These are phyloP conservation scores for Sebastiscus albofasciatus DNA, from an alignment of 2,797 vertebrate species.

Conservation along the genomic window DNA sequence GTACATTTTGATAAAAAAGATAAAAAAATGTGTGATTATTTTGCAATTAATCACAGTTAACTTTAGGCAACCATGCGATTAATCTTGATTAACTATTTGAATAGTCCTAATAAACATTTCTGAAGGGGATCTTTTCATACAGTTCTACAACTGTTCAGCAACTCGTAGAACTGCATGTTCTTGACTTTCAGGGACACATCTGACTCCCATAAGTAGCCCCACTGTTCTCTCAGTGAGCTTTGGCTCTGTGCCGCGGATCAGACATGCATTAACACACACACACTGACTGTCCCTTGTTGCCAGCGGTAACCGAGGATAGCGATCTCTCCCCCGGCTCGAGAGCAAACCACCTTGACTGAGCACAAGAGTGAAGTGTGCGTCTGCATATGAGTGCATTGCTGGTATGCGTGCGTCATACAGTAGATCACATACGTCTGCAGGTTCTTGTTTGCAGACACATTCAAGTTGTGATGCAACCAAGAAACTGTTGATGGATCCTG, in stretches of 20 bases:
- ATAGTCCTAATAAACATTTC: too few relatives aligned
- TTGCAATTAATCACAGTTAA: too few relatives aligned
- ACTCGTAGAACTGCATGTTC: not conserved
- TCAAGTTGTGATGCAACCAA: constrained; percentile 2
- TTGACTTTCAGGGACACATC: constrained; percentile 11
- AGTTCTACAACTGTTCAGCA: not conserved
- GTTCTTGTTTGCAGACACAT: constrained; percentile 2
- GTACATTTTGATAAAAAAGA: too few relatives aligned
- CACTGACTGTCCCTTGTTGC: constrained; percentile 53
- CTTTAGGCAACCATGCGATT: too few relatives aligned
- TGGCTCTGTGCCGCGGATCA: constrained; percentile 20
- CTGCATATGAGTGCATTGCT: not conserved
- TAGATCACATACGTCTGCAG: not conserved
- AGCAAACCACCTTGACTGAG: constrained; percentile 20
- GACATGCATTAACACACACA: constrained; percentile 34
- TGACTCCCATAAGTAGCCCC: not conserved
- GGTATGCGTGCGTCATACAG: constrained; percentile 32
- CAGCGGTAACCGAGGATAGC: constrained; percentile 43
- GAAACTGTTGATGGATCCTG: not conserved
- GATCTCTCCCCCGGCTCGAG: constrained; percentile 21
- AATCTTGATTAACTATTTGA: too few relatives aligned
- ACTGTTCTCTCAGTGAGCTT: constrained; percentile 15
- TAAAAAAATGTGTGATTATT: too few relatives aligned
- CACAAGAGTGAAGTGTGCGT: constrained; percentile 16
- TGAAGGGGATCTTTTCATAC: not conserved